Evolutionary conservation across 2,888 invertebrate genomes (phyloP).

Genomic region (Perizoma affinitatum): DNA sequence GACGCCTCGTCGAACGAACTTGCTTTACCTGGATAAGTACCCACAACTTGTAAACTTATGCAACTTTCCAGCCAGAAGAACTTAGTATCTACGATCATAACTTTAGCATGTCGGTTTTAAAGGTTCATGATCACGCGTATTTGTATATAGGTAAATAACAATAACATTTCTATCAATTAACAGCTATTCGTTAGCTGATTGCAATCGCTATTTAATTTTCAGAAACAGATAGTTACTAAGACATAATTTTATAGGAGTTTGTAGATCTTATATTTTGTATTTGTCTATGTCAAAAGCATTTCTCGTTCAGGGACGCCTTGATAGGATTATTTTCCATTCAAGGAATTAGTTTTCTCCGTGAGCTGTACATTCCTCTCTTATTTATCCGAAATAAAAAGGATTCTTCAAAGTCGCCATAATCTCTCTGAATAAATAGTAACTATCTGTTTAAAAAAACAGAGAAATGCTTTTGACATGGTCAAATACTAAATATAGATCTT

Average conservation of each 20-base stretch:
- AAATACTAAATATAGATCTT: too few relatives aligned
- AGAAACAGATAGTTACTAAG: too few relatives aligned
- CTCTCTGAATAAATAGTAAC: too few relatives aligned
- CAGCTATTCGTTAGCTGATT: too few relatives aligned
- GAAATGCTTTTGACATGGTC: too few relatives aligned
- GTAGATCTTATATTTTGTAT: constrained; percentile 4
- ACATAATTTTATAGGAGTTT: too few relatives aligned
- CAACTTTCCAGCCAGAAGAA: constrained; percentile 1
- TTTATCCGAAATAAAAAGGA: constrained; percentile 12
- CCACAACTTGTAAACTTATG: neutral
- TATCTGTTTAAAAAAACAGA: too few relatives aligned
- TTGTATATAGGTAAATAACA: too few relatives aligned
- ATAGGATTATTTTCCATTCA: constrained; percentile 20
- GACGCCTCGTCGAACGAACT: constrained; percentile 1
- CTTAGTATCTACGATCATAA: neutral
- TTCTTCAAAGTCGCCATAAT: constrained; percentile 5
- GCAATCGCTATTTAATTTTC: too few relatives aligned
- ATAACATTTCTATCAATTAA: too few relatives aligned
- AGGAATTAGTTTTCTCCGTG: constrained; percentile 13
- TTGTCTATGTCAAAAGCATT: constrained; percentile 17
- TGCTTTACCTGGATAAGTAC: neutral
- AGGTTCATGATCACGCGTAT: too few relatives aligned
- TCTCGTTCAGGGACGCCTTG: constrained; percentile 11
- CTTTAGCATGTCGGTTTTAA: too few relatives aligned
- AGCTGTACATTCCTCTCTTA: constrained; percentile 9